phyloP scores from a whole-genome alignment of 2,888 invertebrate species.

The Dioctria linearis region DNA sequence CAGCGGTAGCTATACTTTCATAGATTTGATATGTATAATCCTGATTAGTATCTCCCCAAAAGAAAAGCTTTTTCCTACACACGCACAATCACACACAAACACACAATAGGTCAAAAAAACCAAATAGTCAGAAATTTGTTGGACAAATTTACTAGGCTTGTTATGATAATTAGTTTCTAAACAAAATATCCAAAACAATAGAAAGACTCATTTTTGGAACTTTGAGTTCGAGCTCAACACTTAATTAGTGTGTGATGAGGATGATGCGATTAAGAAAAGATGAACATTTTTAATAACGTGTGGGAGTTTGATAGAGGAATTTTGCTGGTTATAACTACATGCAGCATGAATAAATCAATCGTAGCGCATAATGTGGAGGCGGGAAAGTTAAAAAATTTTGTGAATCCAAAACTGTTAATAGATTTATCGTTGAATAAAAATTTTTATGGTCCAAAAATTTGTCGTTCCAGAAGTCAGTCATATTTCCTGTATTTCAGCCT shows the following conservation, averaged over 20 bases:
- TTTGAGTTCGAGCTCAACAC: neutral
- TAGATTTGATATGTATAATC: constrained; percentile 10
- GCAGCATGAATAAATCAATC: neutral
- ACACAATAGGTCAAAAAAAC: neutral
- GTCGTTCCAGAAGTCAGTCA: neutral
- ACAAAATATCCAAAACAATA: neutral
- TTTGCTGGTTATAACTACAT: neutral
- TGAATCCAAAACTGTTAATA: neutral
- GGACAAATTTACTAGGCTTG: neutral
- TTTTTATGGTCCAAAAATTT: neutral
- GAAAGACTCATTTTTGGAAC: neutral
- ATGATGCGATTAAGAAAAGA: neutral
- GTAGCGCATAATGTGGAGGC: neutral
- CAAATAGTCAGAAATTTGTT: neutral
- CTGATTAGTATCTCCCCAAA: neutral
- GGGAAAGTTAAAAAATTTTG: neutral
- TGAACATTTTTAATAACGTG: neutral
- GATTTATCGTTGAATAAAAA: neutral
- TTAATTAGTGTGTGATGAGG: neutral
- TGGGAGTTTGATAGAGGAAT: neutral
- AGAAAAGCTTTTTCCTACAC: neutral
- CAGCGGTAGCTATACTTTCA: neutral
- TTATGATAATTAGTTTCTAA: constrained; percentile 16
- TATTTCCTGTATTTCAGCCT: no score
- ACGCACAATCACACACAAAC: no score